Conservation (phyloP, 1,140 invertebrate genomes). For the Atta texana region DNA sequence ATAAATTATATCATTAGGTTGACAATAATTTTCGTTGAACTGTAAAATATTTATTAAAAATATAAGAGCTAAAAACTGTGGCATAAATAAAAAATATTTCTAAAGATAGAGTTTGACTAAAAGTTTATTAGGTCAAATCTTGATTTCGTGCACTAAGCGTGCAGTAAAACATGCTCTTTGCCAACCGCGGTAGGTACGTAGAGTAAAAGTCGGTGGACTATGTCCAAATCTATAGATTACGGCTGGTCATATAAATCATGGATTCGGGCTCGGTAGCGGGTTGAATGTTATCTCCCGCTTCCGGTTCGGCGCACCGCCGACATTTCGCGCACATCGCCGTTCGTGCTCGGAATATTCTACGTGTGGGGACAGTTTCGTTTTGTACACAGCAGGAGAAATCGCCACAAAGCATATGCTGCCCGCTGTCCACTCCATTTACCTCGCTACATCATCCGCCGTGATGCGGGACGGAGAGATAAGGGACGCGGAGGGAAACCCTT, state of each 20-base stretch:
- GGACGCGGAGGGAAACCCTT: slow-evolving; percentile 49
- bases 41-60: neutral
- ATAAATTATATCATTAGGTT: neutral
- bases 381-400: slow-evolving; percentile 54
- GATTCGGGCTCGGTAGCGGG: slow-evolving; percentile 61
- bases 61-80: neutral
- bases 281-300: slow-evolving; percentile 86
- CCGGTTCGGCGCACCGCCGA: slow-evolving; percentile 82
- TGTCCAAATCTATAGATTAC: slow-evolving; percentile 82
- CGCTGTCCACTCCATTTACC: slow-evolving; percentile 87
- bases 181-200: slow-evolving; percentile 22
- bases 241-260: slow-evolving; percentile 84
- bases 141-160: neutral
- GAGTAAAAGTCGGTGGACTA: slow-evolving; percentile 78
- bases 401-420: slow-evolving; percentile 85
- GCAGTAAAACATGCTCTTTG: slow-evolving; percentile 22
- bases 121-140: neutral
- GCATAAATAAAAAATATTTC: neutral
- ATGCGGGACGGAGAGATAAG: slow-evolving; percentile 66
- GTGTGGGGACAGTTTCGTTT: slow-evolving; percentile 66
- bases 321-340: slow-evolving; percentile 74
- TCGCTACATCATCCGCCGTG: slow-evolving; percentile 78
- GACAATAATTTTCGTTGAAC: neutral
- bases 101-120: too few species aligned
- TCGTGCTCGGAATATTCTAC: slow-evolving; percentile 71